Conservation (phyloP, 2,113 vertebrate species). For the Parus major region DNA sequence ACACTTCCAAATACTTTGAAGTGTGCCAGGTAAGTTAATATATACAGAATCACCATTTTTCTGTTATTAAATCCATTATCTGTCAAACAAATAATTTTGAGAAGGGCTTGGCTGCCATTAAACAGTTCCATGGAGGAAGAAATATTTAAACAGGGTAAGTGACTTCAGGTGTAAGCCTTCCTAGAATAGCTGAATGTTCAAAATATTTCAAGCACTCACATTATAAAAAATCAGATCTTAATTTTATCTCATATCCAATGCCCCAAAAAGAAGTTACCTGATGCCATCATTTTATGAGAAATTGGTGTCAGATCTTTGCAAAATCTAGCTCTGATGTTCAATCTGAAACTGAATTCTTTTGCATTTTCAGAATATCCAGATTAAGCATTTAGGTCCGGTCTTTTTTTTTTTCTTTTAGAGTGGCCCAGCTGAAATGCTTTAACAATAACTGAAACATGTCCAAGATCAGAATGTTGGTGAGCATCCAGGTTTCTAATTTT, state of each 20-base stretch:
- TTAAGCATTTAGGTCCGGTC: background rate
- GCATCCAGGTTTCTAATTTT: background rate
- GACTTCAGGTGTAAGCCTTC: background rate
- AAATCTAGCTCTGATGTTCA: background rate
- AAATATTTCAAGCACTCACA: background rate
- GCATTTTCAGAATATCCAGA: background rate
- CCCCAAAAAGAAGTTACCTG: background rate
- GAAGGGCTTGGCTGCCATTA: background rate
- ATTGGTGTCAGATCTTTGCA: background rate
- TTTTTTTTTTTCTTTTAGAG: background rate
- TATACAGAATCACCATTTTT: background rate
- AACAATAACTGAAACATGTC: background rate
- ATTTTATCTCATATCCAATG: background rate
- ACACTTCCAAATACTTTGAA: background rate
- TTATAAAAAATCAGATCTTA: background rate
- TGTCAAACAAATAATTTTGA: background rate
- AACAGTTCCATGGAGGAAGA: background rate
- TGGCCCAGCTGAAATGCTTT: background rate
- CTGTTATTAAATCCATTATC: background rate
- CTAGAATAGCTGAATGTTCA: background rate
- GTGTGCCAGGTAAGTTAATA: background rate
- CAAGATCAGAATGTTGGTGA: background rate
- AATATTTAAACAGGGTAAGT: background rate
- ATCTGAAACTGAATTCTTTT: background rate
- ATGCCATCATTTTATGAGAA: background rate